phyloP scores from a whole-genome alignment of 2,797 vertebrate genomes.

The Uromys caudimaculatus region DNA sequence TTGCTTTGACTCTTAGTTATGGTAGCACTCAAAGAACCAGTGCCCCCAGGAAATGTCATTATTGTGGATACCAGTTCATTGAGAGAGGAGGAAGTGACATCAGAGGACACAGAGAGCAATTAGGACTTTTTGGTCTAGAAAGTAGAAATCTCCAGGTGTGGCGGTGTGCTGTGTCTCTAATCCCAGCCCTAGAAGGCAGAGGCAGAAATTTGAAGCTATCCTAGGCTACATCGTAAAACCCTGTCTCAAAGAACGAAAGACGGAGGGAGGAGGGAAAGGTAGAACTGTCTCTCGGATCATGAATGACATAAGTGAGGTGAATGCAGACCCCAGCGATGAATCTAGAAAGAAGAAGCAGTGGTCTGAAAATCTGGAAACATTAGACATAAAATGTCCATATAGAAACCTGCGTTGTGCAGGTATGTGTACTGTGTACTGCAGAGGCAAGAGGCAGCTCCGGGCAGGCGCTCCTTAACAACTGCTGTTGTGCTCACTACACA shows the following conservation, averaged over 20 bases:
- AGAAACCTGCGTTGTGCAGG: neutral
- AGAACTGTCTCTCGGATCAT: neutral
- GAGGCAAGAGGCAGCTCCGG: neutral
- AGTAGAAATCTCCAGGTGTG: conserved; percentile 17
- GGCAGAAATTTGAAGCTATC: neutral
- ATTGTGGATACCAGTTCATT: conserved; percentile 78
- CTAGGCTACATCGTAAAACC: neutral
- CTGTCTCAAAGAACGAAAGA: neutral
- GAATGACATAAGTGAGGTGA: neutral
- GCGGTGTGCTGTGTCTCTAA: too few species aligned
- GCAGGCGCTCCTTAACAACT: neutral
- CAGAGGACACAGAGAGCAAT: conserved; percentile 78
- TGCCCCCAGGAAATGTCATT: conserved; percentile 79
- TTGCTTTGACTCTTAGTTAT: conserved; percentile 77
- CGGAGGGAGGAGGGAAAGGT: neutral
- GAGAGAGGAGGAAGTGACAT: conserved; percentile 85
- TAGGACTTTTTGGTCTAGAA: conserved; percentile 20
- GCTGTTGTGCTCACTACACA: neutral
- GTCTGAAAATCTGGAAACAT: conserved; percentile 18
- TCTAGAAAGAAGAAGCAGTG: conserved; percentile 11
- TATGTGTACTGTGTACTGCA: neutral
- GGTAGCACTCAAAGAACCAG: conserved; percentile 73
- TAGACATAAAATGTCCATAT: neutral
- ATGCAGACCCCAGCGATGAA: neutral
- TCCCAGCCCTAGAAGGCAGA: neutral